Evolutionary conservation across 2,888 invertebrate genomes (phyloP).

Genomic region (Brenthis daphne): DNA sequence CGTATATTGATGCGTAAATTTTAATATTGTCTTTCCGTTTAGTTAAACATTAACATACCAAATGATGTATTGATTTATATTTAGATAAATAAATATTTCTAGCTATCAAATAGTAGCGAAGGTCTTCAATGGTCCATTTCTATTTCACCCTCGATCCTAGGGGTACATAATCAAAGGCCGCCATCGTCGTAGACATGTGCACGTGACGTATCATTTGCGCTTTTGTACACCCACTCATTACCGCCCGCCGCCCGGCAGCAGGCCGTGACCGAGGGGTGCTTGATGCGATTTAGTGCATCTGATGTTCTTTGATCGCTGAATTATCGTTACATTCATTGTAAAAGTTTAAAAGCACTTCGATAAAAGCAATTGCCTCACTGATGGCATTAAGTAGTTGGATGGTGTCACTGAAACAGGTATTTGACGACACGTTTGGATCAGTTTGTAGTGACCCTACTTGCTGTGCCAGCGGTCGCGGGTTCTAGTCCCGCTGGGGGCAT

Average conservation of each 20-base stretch:
- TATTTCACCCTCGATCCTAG: slow-evolving; percentile 35
- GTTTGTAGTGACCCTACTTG: too few species aligned
- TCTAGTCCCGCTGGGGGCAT: too few species aligned
- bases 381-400: neutral
- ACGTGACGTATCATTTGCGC: slow-evolving; percentile 73
- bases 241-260: slow-evolving; percentile 17
- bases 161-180: slow-evolving; percentile 48
- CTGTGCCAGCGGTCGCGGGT: too few species aligned
- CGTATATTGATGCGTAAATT: neutral
- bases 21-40: neutral
- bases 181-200: slow-evolving; percentile 55
- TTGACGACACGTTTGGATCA: too few species aligned
- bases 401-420: too few species aligned
- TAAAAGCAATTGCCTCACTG: neutral
- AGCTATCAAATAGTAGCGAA: neutral
- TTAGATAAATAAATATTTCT: neutral
- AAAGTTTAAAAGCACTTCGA: slow-evolving; percentile 2
- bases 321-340: slow-evolving; percentile 20
- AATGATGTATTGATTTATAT: neutral
- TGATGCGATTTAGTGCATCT: slow-evolving; percentile 38
- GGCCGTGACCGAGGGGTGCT: slow-evolving; percentile 38
- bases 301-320: slow-evolving; percentile 32
- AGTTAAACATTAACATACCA: neutral
- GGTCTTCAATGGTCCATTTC: slow-evolving; percentile 23
- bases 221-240: slow-evolving; percentile 70